Conservation (phyloP, 2,797 vertebrate genomes). For the Iguana delicatissima region DNA sequence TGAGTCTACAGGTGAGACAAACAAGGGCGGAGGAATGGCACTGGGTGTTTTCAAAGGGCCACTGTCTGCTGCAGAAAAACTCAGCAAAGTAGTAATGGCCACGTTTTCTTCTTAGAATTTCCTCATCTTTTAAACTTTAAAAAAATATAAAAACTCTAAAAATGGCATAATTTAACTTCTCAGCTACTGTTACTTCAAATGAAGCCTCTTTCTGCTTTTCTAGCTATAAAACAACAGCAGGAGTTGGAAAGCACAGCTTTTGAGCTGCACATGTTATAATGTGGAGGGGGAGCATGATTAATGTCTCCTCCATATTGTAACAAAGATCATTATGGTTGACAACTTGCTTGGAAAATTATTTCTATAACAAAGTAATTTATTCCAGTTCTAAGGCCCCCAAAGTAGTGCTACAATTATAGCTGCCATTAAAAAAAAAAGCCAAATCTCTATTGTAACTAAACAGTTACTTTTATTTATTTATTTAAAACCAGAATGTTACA, state of each 20-base stretch:
- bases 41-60: conserved; percentile 36
- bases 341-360: not conserved
- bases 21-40: conserved; percentile 23
- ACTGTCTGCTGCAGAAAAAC: conserved; percentile 46
- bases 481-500: too few relatives aligned
- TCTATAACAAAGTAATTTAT: too few relatives aligned
- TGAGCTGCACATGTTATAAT: not conserved
- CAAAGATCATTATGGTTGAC: not conserved
- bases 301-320: not conserved
- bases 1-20: conserved; percentile 45
- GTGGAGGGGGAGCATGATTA: not conserved
- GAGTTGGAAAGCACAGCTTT: not conserved
- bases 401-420: too few relatives aligned
- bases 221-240: conserved; percentile 22
- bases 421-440: too few relatives aligned
- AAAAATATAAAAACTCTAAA: conserved; percentile 35
- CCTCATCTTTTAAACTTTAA: conserved; percentile 44
- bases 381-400: too few relatives aligned
- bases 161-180: conserved; percentile 39
- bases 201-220: conserved; percentile 1
- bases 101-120: conserved; percentile 31
- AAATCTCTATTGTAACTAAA: too few relatives aligned
- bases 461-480: too few relatives aligned
- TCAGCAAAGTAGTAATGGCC: conserved; percentile 28
- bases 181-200: conserved; percentile 27